Evolutionary conservation across 2,113 vertebrate genomes (phyloP).

Genomic region (Leptobrachium leishanense): DNA sequence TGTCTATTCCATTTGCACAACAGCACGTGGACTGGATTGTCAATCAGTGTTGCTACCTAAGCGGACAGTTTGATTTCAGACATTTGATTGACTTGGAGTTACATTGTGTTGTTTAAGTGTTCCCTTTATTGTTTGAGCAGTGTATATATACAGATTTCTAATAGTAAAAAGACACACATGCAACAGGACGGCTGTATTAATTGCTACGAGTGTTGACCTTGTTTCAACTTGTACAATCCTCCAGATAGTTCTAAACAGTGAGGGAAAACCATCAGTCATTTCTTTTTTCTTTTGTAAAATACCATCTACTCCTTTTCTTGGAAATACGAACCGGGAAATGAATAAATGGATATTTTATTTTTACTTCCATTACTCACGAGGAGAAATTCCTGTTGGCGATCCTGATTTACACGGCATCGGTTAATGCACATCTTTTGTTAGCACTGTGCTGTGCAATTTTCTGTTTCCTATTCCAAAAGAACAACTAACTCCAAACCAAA

Average conservation of each 20-base stretch:
- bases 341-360: slow-evolving; percentile 43
- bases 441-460: slow-evolving; percentile 32
- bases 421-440: slow-evolving; percentile 39
- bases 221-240: slow-evolving; percentile 34
- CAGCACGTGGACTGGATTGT: no score
- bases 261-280: slow-evolving; percentile 44
- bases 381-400: slow-evolving; percentile 34
- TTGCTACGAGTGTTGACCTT: slow-evolving; percentile 32
- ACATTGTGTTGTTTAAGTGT: no score
- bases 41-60: no score
- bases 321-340: slow-evolving; percentile 47
- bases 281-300: slow-evolving; percentile 41
- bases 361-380: slow-evolving; percentile 40
- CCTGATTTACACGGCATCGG: slow-evolving; percentile 36
- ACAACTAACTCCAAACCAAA: slow-evolving; percentile 8
- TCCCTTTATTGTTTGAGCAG: no score
- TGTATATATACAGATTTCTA: background rate
- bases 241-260: slow-evolving; percentile 39
- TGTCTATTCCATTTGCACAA: no score
- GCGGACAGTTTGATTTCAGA: no score
- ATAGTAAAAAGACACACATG: slow-evolving; percentile 10
- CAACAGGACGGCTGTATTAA: slow-evolving; percentile 23
- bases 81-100: no score
- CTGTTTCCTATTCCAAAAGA: slow-evolving; percentile 25
- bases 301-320: slow-evolving; percentile 31